Base-by-base conservation (phyloP, 2,797 vertebrate species). In the Notolepis coatsorum region DNA sequence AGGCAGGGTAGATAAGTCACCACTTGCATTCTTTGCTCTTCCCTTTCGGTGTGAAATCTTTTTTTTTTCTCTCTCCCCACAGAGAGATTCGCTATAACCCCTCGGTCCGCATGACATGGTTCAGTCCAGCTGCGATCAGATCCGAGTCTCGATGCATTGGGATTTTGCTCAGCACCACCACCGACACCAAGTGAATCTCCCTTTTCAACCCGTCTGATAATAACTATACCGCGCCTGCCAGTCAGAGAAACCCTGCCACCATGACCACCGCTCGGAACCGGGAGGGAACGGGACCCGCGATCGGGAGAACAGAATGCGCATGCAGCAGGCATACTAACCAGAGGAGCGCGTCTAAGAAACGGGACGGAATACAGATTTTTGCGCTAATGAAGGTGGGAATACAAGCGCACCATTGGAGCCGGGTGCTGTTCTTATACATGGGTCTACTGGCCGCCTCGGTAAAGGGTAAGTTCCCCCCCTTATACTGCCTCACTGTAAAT, bases 111-210 rank as follows among this genome's bases (percentile, higher is more conserved):
- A 92, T 92, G 95, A 96, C 93, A 98, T 99, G 97, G 96, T 99
- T 97, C 94, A 96, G 95, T 96, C 97, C 96, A 95, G 95, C 95
- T 95, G 95, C 96, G 94, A n/a, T n/a, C n/a, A 94, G 94, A 95
- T 94, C 94, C 94, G 93, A 91, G 92, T 91, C 93, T 95, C 94
- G 93, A 95, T 95, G 95, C 95, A 94, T 94, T 95, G 94, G 95
- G 96, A 93, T 95, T 95, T 96, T 93, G 94, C 93, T 88, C 92
- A 94, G 93, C 93, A 86, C 88, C 92, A 94, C 93, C 93, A 86
- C 88, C 91, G 84, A 91, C 86, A 91, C 88, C 81, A 85, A 88
- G 89, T 93, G 85, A 92, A 91, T 89, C 89, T 86, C 85, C 84
- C 84, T 68, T 86, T 86, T 86, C 82, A 89, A 89, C 89, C 86